Conservation (phyloP, 2,888 invertebrate species). For the Amphimallon solstitiale region DNA sequence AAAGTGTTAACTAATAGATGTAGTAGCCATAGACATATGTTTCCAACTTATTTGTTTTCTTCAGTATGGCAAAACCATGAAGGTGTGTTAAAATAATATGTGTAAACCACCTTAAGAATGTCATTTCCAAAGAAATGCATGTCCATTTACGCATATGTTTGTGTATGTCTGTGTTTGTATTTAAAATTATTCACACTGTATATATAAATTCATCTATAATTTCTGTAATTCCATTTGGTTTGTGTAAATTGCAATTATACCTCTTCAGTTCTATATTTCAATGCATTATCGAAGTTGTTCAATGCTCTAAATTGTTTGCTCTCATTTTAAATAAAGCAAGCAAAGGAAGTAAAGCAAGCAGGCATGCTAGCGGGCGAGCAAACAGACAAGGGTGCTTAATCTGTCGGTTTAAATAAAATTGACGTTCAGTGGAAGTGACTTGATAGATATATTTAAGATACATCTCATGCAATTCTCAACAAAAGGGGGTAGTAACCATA, state of each 20-base stretch:
- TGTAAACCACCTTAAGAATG: no score
- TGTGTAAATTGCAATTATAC: background rate
- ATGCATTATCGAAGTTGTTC: constrained; percentile 13
- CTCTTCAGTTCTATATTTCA: background rate
- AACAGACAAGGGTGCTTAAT: constrained; percentile 48
- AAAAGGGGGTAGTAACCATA: constrained; percentile 17
- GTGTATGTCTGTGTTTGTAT: no score
- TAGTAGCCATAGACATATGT: no score
- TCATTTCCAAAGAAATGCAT: no score
- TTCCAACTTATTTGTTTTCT: no score
- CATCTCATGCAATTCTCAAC: background rate
- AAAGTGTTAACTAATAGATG: no score
- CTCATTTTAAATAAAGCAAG: constrained; percentile 49
- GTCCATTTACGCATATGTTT: no score
- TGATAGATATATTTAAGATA: constrained; percentile 29
- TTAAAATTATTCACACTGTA: no score
- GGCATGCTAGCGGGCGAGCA: constrained; percentile 28
- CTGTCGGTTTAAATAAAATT: constrained; percentile 46
- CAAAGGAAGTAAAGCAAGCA: constrained; percentile 27
- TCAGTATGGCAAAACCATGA: no score
- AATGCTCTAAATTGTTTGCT: constrained; percentile 45
- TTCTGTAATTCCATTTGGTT: background rate
- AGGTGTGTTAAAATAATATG: no score
- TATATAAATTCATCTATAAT: no score
- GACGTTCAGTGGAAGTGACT: constrained; percentile 32